Evolutionary conservation across 1,140 invertebrate genomes (phyloP), one percentile per base, ranked within the genome.

Genomic region (Coelopa frigida): DNA sequence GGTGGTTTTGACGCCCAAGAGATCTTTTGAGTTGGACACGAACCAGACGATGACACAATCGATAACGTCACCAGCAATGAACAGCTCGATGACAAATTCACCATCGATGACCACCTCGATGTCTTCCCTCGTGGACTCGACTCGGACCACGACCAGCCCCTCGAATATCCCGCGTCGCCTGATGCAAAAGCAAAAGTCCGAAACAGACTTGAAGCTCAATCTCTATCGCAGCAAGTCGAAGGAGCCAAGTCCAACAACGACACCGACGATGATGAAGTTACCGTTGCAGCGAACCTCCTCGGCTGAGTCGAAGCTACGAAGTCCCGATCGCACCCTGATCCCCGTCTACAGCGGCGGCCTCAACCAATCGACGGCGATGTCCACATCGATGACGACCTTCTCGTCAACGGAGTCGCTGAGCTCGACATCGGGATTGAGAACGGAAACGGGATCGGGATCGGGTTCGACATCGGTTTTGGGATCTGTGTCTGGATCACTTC

Each of bases 121-220:
- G 8, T 10, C 12, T 10, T 10, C 3, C 3, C 6, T 24, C 12
- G 12, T 14, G 10, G 39, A 46, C n/a, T 10, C 10, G n/a, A n/a
- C n/a, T n/a, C n/a, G n/a, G 17, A 38, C 32, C 2, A 48, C 40
- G 11, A 3, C 20, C 17, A n/a, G 33, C 38, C 45, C 44, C 15
- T 64, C 60, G 11, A 66, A 57, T 47, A 68, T 63, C 46, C 61
- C 61, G 15, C 50, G 62, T 1, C 53, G 57, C 24, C 38, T 68
- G 29, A 39, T 45, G 10, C 59, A 67, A 26, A 68, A 68, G 37
- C 64, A 68, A 38, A 68, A 68, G 43, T 68, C 64, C 7, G 64
- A 68, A 41, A 68, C 64, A 12, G 64, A 68, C 52, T 48, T 68
- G 2, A 68, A 68, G 20, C 20, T 68, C 1, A 53, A 50, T 10